Evolutionary conservation across 2,113 vertebrate genomes (phyloP).

Genomic region (Guaruba guarouba): DNA sequence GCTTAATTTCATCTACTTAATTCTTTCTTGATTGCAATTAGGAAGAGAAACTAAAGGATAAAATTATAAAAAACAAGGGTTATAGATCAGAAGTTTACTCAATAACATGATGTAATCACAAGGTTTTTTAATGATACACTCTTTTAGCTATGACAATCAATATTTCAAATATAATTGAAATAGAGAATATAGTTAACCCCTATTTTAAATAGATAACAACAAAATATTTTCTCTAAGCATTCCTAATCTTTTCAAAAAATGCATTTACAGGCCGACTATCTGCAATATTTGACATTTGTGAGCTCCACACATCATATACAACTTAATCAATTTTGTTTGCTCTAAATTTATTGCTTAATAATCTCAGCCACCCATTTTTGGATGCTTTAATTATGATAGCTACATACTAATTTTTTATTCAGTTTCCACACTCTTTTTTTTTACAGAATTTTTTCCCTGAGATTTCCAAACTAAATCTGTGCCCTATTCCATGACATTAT

Average conservation of each 20-base stretch:
- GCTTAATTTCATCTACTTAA: background rate
- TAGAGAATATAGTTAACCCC: background rate
- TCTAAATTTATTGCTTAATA: background rate
- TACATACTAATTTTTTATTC: background rate
- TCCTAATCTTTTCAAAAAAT: background rate
- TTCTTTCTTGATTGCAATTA: background rate
- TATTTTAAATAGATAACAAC: background rate
- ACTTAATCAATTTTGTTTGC: background rate
- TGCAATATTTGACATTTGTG: background rate
- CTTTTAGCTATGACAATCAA: background rate
- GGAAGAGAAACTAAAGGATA: background rate
- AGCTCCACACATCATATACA: background rate
- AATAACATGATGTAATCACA: background rate
- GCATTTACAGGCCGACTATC: background rate
- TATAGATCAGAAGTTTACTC: background rate
- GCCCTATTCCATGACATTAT: accelerated
- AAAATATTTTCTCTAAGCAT: background rate
- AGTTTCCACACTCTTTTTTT: background rate
- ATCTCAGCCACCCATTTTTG: background rate
- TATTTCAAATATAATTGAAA: background rate
- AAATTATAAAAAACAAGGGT: background rate
- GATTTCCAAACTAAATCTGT: background rate
- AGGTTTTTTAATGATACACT: background rate
- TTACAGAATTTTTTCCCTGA: background rate
- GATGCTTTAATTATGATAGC: background rate